Percentiles rank a stretch among this genome's conserved stretches.
These are phyloP conservation scores for Drosophila asahinai DNA, from an alignment of 1,140 invertebrate genomes.

Conservation along the genomic window DNA sequence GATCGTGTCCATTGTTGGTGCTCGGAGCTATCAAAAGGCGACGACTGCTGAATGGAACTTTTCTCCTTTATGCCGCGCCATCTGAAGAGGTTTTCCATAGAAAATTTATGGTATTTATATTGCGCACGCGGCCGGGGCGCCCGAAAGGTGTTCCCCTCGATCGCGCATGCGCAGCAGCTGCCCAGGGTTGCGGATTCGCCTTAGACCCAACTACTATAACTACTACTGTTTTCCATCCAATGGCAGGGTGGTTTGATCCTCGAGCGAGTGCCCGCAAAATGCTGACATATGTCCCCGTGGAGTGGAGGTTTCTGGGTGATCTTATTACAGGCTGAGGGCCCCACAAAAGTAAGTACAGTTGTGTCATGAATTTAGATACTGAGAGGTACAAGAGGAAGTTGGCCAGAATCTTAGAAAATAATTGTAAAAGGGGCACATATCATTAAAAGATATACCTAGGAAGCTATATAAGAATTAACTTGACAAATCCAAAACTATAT, in stretches of 20 bases:
- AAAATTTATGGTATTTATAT: conserved; percentile 71
- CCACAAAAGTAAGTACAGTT: conserved; percentile 21
- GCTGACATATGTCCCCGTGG: conserved; percentile 48
- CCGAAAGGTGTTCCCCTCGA: conserved; percentile 55
- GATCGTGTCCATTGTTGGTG: conserved; percentile 65
- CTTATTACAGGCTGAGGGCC: conserved; percentile 1
- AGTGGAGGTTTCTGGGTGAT: conserved; percentile 18
- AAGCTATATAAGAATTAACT: neutral
- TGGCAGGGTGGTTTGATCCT: conserved; percentile 50
- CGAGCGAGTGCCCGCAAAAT: conserved; percentile 36
- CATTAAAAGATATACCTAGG: too few relatives aligned
- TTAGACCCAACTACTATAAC: conserved; percentile 32
- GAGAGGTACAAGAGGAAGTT: neutral
- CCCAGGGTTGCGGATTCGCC: conserved; percentile 59
- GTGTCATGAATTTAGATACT: neutral
- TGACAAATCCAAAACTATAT: neutral
- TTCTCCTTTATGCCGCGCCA: conserved; percentile 45
- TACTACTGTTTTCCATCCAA: conserved; percentile 18
- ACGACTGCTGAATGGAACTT: conserved; percentile 68
- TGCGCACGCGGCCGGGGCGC: conserved; percentile 55
- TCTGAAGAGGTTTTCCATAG: conserved; percentile 73
- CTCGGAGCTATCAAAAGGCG: conserved; percentile 42
- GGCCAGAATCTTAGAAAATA: too few relatives aligned
- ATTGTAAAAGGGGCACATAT: too few relatives aligned
- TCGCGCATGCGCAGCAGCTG: conserved; percentile 67